Percentiles rank a stretch among this genome's conserved stretches.
Conservation (phyloP, 2,797 vertebrate species). For the Cossypha heuglini region DNA sequence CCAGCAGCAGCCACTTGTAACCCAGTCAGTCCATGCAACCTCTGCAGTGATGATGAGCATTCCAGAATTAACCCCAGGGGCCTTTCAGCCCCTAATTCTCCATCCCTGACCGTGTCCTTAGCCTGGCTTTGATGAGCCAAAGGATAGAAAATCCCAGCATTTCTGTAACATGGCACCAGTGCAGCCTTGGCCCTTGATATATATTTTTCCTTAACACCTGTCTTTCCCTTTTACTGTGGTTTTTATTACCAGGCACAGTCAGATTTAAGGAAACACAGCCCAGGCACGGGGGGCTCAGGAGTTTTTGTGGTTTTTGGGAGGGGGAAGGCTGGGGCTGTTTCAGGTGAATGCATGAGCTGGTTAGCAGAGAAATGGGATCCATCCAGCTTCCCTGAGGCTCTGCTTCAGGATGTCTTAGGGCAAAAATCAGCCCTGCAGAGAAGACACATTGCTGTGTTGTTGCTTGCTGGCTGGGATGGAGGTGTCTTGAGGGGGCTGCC, state of each 20-base stretch:
- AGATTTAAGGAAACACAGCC: background rate
- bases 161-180: rapidly evolving
- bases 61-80: background rate
- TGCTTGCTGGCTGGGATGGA: background rate
- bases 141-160: background rate
- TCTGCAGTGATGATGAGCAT: background rate
- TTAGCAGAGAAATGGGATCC: background rate
- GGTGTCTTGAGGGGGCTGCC: background rate
- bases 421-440: background rate
- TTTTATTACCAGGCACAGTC: background rate
- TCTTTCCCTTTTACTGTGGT: background rate
- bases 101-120: background rate
- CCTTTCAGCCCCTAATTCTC: background rate
- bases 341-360: rapidly evolving
- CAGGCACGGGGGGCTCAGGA: rapidly evolving
- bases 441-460: rapidly evolving
- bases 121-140: background rate
- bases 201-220: background rate
- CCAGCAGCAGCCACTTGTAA: background rate
- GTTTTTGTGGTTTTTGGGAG: rapidly evolving
- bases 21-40: rapidly evolving
- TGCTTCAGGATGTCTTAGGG: background rate
- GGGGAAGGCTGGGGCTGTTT: background rate
- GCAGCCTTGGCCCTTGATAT: background rate
- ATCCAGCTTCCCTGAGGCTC: background rate